Evolutionary conservation across 2,113 vertebrate species (phyloP), one percentile per base, ranked within the genome.

Genomic region (Nanorana parkeri): DNA sequence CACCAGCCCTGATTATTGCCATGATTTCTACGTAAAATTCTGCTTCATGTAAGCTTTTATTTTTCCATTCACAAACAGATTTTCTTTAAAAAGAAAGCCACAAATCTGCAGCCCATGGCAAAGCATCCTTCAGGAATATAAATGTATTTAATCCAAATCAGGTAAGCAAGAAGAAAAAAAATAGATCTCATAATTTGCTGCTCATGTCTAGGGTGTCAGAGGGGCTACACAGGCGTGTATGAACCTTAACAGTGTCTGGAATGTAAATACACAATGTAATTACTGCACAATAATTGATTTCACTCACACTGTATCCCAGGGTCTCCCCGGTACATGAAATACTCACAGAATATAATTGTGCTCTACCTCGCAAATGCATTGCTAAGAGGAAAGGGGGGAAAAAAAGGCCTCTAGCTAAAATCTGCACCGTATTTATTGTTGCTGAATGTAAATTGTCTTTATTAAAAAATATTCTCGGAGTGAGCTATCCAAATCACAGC

Each of bases 231-330:
- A 21, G 76, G 63, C 24, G 28, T 2, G 51, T 28, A 26, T 56
- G 29, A 26, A n/a, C n/a, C 55, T 55, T 68, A 54, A 66, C 63
- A 56, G 63, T 55, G 68, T 60, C 19, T 47, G 47, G 36, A 63
- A 81, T 81, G 79, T 81, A 74, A 81, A 81, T 74, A 72, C 41
- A 73, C 19, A 66, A 73, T 74, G 79, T 81, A 81, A 81, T 81
- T 81, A 73, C 69, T 56, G 79, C 41, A 81, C 66, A 65, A 72
- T 72, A 81, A 81, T 81, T 81, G 68, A 65, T 73, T 81, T 81
- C 20, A 55, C 69, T 75, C 61, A 19, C 47, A 56, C 29, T 58
- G 60, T 52, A 67, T 82, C 21, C 28, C 61, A 20, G 71, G 60
- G 79, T 65, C 69, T 73, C 69, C 0, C 47, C 52, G 69, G 28